phyloP scores from a whole-genome alignment of 2,888 invertebrate species.

The Xestobium rufovillosum region DNA sequence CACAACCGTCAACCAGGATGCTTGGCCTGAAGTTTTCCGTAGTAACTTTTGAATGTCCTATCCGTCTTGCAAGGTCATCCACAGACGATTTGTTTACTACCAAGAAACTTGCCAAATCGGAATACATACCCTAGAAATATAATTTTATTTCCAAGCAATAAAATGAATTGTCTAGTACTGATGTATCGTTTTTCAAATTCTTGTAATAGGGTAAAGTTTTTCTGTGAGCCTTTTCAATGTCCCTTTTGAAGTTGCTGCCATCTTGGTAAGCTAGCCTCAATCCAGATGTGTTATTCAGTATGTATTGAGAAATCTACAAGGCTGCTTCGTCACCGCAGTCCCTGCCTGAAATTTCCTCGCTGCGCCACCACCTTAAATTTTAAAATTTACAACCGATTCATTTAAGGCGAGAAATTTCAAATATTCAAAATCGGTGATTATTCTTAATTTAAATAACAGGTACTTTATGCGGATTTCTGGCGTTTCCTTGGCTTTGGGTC shows the following conservation, averaged over 20 bases:
- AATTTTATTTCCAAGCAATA: constrained; percentile 1
- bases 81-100: constrained; percentile 49
- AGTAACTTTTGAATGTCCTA: constrained; percentile 37
- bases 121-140: constrained; percentile 43
- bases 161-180: too few relatives aligned
- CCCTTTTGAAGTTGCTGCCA: constrained; percentile 25
- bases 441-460: background rate
- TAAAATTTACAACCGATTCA: constrained; percentile 10
- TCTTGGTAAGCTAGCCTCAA: constrained; percentile 38
- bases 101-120: constrained; percentile 49
- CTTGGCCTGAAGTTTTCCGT: constrained; percentile 51
- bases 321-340: constrained; percentile 59
- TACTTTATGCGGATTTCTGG: constrained; percentile 21
- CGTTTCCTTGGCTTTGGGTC: constrained; percentile 33
- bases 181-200: constrained; percentile 30
- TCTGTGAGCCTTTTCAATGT: constrained; percentile 28
- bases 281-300: constrained; percentile 33
- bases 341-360: constrained; percentile 43
- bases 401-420: constrained; percentile 14
- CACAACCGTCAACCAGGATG: constrained; percentile 45
- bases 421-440: too few relatives aligned
- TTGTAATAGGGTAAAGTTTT: constrained; percentile 30
- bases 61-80: constrained; percentile 44
- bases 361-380: too few relatives aligned
- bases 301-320: constrained; percentile 51